These are phyloP conservation scores for Phortica magna DNA, from an alignment of 2,888 invertebrate species.

Conservation along the genomic window DNA sequence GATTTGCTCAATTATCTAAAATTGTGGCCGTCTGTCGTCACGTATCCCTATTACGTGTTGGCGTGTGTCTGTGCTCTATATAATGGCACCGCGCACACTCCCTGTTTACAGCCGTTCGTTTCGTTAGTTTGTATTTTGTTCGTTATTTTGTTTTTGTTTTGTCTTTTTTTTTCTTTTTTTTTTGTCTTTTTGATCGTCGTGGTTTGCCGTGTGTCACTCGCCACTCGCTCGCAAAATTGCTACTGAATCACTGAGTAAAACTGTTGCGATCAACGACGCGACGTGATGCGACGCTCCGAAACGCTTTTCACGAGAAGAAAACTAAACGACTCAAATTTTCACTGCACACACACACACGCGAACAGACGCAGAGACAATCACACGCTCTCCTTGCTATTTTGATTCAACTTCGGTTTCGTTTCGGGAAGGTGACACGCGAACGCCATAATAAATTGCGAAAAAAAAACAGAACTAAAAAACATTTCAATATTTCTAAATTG, in stretches of 20 bases:
- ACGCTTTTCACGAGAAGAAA: constrained; percentile 25
- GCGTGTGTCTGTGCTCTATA: not conserved
- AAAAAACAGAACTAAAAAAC: not conserved
- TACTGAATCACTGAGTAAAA: constrained; percentile 25
- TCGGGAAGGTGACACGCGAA: constrained; percentile 23
- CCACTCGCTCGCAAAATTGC: constrained; percentile 20
- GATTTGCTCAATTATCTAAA: constrained; percentile 33
- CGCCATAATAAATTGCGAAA: not conserved
- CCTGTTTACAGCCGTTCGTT: not conserved
- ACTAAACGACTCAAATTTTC: not conserved
- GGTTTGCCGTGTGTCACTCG: constrained; percentile 12
- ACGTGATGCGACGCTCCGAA: not conserved
- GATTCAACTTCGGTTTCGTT: constrained; percentile 1
- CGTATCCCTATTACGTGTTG: not conserved
- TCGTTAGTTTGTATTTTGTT: constrained; percentile 1
- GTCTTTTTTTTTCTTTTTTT: not conserved
- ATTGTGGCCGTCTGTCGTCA: not conserved
- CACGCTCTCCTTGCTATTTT: not conserved
- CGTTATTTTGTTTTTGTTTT: not conserved
- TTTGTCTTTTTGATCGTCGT: not conserved
- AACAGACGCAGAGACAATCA: not conserved
- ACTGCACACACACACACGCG: not conserved
- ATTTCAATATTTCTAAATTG: not conserved
- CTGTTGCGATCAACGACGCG: not conserved
- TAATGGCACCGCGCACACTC: not conserved